phyloP scores from a whole-genome alignment of 1,140 invertebrate genomes.

The Micrasema minimum region DNA sequence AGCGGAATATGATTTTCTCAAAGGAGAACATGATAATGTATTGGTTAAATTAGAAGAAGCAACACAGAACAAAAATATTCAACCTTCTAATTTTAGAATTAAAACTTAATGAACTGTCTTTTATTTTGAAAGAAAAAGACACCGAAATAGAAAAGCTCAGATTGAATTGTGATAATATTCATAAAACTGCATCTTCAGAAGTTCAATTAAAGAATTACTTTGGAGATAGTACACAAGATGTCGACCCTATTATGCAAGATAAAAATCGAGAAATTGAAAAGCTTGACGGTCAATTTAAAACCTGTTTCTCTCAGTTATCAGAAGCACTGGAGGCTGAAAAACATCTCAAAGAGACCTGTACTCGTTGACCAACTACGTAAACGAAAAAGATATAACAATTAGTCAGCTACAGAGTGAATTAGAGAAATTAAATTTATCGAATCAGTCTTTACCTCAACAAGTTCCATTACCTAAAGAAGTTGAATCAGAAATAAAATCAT shows the following conservation, averaged over 20 bases:
- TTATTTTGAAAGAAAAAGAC: conserved; percentile 57
- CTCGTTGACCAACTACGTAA: conserved; percentile 17
- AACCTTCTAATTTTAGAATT: conserved; percentile 3
- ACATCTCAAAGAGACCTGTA: conserved; percentile 19
- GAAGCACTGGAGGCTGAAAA: conserved; percentile 41
- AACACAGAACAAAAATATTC: background rate
- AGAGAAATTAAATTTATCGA: conserved; percentile 6
- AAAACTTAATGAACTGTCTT: conserved; percentile 29
- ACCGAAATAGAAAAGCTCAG: conserved; percentile 55
- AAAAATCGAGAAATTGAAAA: conserved; percentile 46
- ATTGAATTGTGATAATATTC: conserved; percentile 51
- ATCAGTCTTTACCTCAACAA: conserved; percentile 8
- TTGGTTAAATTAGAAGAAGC: conserved; percentile 27
- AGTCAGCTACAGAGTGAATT: conserved; percentile 39
- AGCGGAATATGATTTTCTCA: conserved; percentile 55
- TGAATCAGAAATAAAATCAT: background rate
- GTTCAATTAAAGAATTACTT: conserved; percentile 21
- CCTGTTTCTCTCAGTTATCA: conserved; percentile 43
- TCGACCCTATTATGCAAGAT: conserved; percentile 25
- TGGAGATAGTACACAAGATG: conserved; percentile 5
- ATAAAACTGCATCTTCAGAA: conserved; percentile 18
- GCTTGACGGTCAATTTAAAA: conserved; percentile 34
- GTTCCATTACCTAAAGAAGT: conserved; percentile 7
- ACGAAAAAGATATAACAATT: conserved; percentile 43
- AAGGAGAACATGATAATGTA: conserved; percentile 58